Base-by-base conservation (phyloP, 2,888 invertebrate genomes). In the Agrilus cyanescens region DNA sequence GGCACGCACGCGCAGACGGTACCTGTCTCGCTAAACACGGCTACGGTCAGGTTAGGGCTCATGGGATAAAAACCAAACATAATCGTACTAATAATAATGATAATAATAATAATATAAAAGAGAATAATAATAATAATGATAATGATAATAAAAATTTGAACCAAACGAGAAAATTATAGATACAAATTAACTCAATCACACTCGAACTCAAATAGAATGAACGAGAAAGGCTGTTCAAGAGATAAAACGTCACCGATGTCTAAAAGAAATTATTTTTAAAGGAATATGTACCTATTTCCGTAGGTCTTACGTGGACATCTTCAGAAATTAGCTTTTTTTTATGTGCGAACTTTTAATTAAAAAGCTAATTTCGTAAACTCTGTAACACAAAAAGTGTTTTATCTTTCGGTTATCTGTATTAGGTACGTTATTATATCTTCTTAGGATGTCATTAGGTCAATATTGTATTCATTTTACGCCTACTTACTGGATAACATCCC, bases 1-100 rank as follows among this genome's bases (percentile, higher is more conserved):
- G 71, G 95, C 95, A 73, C 87, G 87, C 70, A 95, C 94, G 75
- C 85, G 85, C 74, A 95, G 84, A 69, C 87, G 86, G 76, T 91
- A 93, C 80, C 85, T 87, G 80, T 90, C 91, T 76, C 90, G 86
- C 93, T 93, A 83, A 75, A 79, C 76, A 80, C 76, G 78, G 78
- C 78, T 61, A 64, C 64, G 64, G 66, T 66, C 73, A 75, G 76
- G 76, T 78, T 77, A 76, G 75, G 73, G 72, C 73, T 65, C 67
- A 74, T 73, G 64, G 68, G 65, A 66, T 69, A 68, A 75, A n/a
- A 75, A 74, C 68, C 63, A 67, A 72, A 71, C 25, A 25, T 25
- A 25, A 25, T 25, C 25, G 25, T 25, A 25, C 25, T 25, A 25
- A 25, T 25, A 71, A 53, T 46, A 52, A 54, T 66, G 66, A 69